Percentiles rank a stretch among this genome's conserved stretches.
These are phyloP conservation scores for Eupithecia vulgata DNA, from an alignment of 2,888 invertebrate species.

Conservation along the genomic window DNA sequence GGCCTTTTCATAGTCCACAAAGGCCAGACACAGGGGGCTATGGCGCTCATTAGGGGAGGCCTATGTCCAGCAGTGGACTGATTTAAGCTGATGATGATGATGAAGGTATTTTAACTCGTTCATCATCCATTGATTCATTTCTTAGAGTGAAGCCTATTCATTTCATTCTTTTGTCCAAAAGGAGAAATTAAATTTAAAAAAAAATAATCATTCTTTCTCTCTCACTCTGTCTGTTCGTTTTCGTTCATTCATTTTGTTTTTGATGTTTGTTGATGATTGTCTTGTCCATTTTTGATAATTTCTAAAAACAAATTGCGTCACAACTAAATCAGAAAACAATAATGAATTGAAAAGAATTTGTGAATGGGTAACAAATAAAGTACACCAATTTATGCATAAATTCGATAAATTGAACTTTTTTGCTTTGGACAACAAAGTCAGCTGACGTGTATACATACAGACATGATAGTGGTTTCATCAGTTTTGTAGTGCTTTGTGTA, in stretches of 20 bases:
- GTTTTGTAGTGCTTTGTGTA: conserved; percentile 63
- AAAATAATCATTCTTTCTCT: too few relatives aligned
- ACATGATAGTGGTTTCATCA: conserved; percentile 63
- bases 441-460: conserved; percentile 82
- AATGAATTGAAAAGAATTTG: conserved; percentile 4
- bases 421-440: conserved; percentile 55
- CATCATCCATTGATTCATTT: too few relatives aligned
- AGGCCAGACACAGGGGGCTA: too few relatives aligned
- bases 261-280: conserved; percentile 9
- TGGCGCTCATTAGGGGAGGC: too few relatives aligned
- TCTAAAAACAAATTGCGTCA: conserved; percentile 38
- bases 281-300: conserved; percentile 1
- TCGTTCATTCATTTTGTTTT: conserved; percentile 1
- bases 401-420: conserved; percentile 9
- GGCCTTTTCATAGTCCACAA: too few relatives aligned
- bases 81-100: too few relatives aligned
- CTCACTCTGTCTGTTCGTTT: too few relatives aligned
- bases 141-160: too few relatives aligned
- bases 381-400: conserved; percentile 17
- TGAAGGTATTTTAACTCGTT: too few relatives aligned
- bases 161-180: too few relatives aligned
- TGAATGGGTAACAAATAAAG: conserved; percentile 12
- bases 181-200: too few relatives aligned
- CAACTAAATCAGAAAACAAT: conserved; percentile 13
- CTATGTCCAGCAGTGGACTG: too few relatives aligned